These are phyloP conservation scores for Cryptotermes secundus DNA, from an alignment of 1,140 invertebrate genomes.

Conservation along the genomic window DNA sequence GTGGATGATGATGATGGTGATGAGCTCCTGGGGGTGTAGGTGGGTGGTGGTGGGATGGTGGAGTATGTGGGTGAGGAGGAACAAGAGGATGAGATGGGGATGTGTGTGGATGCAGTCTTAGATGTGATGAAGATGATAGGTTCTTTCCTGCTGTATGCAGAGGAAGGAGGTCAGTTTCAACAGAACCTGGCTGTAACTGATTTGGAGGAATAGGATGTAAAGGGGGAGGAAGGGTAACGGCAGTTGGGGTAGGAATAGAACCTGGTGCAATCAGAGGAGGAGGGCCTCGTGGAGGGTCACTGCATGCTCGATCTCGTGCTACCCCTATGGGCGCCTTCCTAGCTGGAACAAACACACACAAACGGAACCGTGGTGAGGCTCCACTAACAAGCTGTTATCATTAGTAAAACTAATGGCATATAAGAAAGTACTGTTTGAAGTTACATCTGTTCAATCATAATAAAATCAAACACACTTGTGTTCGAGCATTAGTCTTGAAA, in stretches of 20 bases:
- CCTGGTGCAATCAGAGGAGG: conserved; percentile 32
- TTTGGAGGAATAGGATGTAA: conserved; percentile 28
- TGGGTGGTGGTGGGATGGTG: conserved; percentile 20
- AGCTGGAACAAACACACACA: conserved; percentile 51
- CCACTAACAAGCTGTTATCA: background rate
- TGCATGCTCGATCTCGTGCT: conserved; percentile 27
- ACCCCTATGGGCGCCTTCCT: conserved; percentile 46
- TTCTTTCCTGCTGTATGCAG: conserved; percentile 30
- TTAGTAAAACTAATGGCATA: background rate
- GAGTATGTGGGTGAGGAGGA: conserved; percentile 26
- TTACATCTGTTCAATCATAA: no score
- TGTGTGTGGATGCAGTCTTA: background rate
- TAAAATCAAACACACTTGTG: background rate
- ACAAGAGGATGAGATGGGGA: background rate
- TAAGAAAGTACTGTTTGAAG: background rate
- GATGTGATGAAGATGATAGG: conserved; percentile 21
- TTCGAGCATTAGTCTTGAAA: background rate
- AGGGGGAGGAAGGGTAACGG: conserved; percentile 31
- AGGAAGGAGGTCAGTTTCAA: conserved; percentile 22
- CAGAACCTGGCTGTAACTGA: background rate
- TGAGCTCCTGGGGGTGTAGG: background rate
- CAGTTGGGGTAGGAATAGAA: conserved; percentile 33
- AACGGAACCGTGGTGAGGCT: background rate
- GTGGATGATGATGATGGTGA: conserved; percentile 7
- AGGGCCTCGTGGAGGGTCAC: conserved; percentile 25